Evolutionary conservation across 2,888 invertebrate species (phyloP), one percentile per base, ranked within the genome.

Genomic region (Coleophora deauratella): DNA sequence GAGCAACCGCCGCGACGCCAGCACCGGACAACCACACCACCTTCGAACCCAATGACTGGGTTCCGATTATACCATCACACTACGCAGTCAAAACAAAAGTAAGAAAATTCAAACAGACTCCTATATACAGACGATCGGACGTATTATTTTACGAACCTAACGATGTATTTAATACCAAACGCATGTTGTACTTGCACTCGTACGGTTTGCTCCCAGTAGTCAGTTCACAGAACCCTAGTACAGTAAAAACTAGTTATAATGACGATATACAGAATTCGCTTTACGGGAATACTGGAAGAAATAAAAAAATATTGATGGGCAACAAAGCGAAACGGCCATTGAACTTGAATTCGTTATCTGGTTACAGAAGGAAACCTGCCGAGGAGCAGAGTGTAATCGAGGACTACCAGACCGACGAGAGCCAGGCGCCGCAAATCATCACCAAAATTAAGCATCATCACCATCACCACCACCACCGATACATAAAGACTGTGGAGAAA

Each of bases 401-500:
- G 31, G 74, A 80, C 42, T 66, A 68, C 41, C 67, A 72, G 40
- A 52, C 64, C 34, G 75, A 75, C 44, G 70, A 56, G 39, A 74
- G 71, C 52, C 21, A 21, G 59, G 67, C 44, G 37, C 62, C 72
- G 31, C 67, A 59, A 43, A 60, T 71, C 46, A 52, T 72, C 51
- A 81, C 82, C 42, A 85, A 77, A 66, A 68, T 87, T 53, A 87
- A 90, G 60, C 90, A 90, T 54, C 90, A 90, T 55, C 90, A 90
- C 55, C 90, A 90, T 51, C 90, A 90, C 55, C 90, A 90, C 60
- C 90, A 90, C 57, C 90, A 90, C 59, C 87, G 88, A 67, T 89
- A 90, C 56, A 68, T 90, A 4, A 88, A 89, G 64, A 89, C 89
- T 30, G 77, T 90, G 14, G 82, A 89, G 33, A 89, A 89, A 62